A percentile compares a stretch with the other conserved stretches of the same genome.
Conservation (phyloP, 2,797 vertebrate genomes). For the Micropoecilia bifurca region DNA sequence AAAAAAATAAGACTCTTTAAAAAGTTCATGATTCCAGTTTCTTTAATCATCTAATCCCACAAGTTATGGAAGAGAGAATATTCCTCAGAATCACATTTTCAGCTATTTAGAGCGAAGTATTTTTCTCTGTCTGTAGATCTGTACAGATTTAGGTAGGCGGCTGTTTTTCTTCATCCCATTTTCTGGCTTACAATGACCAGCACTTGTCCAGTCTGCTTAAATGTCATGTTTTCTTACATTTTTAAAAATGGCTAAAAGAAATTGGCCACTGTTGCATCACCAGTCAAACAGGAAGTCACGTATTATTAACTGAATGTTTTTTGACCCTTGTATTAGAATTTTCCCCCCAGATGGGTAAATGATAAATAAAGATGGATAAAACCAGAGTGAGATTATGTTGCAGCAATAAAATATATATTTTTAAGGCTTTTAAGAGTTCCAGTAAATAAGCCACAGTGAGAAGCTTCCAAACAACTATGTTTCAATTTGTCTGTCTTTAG, state of each 20-base stretch:
- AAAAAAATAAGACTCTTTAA: background rate
- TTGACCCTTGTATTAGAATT: background rate
- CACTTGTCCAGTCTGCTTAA: background rate
- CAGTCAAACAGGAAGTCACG: background rate
- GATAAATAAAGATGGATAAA: background rate
- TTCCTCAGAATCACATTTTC: background rate
- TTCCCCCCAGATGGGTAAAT: background rate
- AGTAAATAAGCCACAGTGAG: background rate
- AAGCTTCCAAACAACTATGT: background rate
- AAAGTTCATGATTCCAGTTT: background rate
- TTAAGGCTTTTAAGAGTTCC: too few species aligned
- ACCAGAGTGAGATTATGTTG: background rate
- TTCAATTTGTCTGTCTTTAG: conserved; percentile 68
- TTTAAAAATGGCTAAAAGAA: background rate
- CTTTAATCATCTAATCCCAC: background rate
- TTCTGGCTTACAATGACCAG: background rate
- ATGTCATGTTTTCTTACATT: background rate
- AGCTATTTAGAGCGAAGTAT: background rate
- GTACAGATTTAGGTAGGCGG: background rate
- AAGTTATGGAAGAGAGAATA: background rate
- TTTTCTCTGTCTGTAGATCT: background rate
- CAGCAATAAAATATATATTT: background rate
- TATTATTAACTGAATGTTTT: background rate
- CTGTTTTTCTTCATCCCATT: background rate
- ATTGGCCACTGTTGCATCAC: background rate